These are phyloP conservation scores for Hirudo medicinalis DNA, from an alignment of 1,140 invertebrate genomes.

Conservation along the genomic window DNA sequence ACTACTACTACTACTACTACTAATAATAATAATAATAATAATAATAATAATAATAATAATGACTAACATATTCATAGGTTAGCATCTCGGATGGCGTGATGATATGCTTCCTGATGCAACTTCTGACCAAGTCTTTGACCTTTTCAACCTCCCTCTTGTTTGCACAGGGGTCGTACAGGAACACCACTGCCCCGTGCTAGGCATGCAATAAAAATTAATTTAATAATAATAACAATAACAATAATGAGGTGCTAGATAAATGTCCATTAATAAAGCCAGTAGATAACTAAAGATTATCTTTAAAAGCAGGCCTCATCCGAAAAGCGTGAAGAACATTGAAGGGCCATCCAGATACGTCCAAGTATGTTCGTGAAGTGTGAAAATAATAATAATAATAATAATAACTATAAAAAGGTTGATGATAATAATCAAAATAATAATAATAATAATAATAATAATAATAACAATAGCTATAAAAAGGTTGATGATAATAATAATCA, in stretches of 20 bases:
- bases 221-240: too few relatives aligned
- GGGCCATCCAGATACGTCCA: not conserved
- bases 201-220: too few relatives aligned
- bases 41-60: not conserved
- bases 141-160: slow-evolving; percentile 50
- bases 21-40: too few relatives aligned
- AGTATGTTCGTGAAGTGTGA: too few relatives aligned
- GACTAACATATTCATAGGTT: slow-evolving; percentile 48
- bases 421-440: not conserved
- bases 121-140: slow-evolving; percentile 51
- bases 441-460: slow-evolving; percentile 1
- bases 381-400: slow-evolving; percentile 2
- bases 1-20: too few relatives aligned
- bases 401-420: not conserved
- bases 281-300: too few relatives aligned
- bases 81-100: slow-evolving; percentile 61
- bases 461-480: not conserved
- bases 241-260: too few relatives aligned
- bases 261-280: too few relatives aligned
- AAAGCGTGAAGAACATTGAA: too few relatives aligned
- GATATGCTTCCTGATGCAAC: slow-evolving; percentile 63
- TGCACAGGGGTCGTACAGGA: slow-evolving; percentile 77
- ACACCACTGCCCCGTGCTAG: slow-evolving; percentile 65
- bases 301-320: too few relatives aligned
- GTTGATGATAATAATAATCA: not conserved